Evolutionary conservation across 2,888 invertebrate genomes (phyloP).

Genomic region (Crematogaster levior): DNA sequence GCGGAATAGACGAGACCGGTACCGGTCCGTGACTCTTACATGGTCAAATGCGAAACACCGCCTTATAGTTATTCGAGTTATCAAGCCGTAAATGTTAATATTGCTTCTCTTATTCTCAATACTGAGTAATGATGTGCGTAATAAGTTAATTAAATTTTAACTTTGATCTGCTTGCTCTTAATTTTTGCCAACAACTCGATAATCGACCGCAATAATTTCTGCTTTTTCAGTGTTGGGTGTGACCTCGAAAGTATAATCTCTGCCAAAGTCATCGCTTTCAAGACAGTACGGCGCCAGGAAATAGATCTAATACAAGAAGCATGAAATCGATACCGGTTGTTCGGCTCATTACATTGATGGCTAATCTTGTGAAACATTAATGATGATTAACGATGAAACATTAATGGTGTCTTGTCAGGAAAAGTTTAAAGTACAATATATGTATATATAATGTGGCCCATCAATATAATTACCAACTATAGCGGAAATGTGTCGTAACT

Average conservation of each 20-base stretch:
- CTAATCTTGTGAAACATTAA: slow-evolving; percentile 3
- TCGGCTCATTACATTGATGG: neutral
- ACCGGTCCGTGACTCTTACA: neutral
- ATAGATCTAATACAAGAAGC: slow-evolving; percentile 10
- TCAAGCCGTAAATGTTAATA: neutral
- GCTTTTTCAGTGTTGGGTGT: neutral
- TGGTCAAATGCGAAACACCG: neutral
- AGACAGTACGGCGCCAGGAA: neutral
- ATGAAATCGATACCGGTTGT: slow-evolving; percentile 20
- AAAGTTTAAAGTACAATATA: neutral
- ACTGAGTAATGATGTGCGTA: neutral
- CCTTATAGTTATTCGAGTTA: neutral
- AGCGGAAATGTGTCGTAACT: neutral
- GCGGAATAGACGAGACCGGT: neutral
- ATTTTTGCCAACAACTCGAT: neutral
- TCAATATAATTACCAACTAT: slow-evolving; percentile 31
- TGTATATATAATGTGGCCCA: neutral
- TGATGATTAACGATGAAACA: neutral
- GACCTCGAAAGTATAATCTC: neutral
- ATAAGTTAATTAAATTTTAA: slow-evolving; percentile 2
- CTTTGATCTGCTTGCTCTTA: neutral
- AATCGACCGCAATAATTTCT: neutral
- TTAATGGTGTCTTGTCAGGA: neutral
- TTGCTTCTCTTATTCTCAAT: neutral
- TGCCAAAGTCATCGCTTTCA: neutral